Evolutionary conservation across 2,113 vertebrate genomes (phyloP).

Genomic region (Muntiacus reevesi): DNA sequence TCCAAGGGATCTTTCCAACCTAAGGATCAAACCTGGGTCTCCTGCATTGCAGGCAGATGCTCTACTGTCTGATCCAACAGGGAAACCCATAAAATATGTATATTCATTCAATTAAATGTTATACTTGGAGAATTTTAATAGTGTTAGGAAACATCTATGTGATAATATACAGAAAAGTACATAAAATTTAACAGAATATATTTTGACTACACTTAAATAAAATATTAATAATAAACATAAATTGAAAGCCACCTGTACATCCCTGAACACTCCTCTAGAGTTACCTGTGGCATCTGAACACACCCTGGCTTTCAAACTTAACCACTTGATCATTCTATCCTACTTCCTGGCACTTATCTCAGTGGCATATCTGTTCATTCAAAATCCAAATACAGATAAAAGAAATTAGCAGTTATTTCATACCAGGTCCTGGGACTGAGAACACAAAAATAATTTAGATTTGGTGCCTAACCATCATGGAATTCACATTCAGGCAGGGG

Average conservation of each 20-base stretch:
- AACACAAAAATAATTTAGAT: neutral
- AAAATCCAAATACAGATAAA: neutral
- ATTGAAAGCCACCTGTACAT: neutral
- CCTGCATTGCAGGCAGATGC: neutral
- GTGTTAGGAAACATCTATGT: neutral
- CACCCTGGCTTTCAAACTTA: neutral
- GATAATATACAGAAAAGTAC: neutral
- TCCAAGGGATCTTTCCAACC: neutral
- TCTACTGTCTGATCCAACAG: neutral
- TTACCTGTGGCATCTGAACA: neutral
- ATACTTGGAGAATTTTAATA: neutral
- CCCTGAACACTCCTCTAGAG: neutral
- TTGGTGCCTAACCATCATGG: neutral
- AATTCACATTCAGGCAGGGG: neutral
- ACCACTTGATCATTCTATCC: neutral
- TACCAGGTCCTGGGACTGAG: neutral
- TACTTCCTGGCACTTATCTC: neutral
- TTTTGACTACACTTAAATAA: neutral
- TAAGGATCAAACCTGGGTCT: neutral
- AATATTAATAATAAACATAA: neutral
- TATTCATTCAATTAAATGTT: neutral
- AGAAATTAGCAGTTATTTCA: neutral
- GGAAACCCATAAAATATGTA: neutral
- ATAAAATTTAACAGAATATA: neutral
- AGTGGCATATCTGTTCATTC: neutral